These are phyloP conservation scores for Notamacropus eugenii DNA, from an alignment of 2,797 vertebrate genomes.

Conservation along the genomic window DNA sequence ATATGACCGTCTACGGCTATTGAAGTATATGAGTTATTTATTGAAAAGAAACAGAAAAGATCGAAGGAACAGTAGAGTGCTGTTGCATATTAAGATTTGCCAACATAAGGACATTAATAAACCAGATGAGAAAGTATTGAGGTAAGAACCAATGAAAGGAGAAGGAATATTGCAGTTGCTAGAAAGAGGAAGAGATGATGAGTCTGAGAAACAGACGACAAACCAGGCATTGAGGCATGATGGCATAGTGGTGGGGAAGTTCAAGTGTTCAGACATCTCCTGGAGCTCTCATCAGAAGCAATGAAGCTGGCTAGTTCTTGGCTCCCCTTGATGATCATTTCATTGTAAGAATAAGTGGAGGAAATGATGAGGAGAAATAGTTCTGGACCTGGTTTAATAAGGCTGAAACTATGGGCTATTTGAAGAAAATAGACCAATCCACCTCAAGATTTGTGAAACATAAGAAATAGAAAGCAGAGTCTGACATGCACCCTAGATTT, in stretches of 20 bases:
- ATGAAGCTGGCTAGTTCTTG: neutral
- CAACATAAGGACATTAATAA: neutral
- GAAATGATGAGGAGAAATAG: neutral
- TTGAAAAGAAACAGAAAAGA: neutral
- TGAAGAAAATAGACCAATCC: neutral
- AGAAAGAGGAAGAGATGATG: neutral
- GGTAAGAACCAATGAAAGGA: neutral
- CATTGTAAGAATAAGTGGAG: neutral
- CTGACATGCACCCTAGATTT: neutral
- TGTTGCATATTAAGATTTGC: neutral
- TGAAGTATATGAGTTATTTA: neutral
- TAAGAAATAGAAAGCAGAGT: neutral
- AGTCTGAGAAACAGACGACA: neutral
- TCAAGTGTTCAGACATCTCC: neutral
- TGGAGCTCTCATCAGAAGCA: neutral
- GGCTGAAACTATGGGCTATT: neutral
- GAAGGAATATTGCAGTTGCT: neutral
- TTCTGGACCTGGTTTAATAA: neutral
- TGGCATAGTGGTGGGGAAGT: neutral
- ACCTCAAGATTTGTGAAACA: neutral
- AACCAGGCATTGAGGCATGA: neutral
- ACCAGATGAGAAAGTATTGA: neutral
- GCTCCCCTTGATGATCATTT: neutral
- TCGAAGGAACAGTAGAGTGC: neutral
- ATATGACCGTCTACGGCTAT: neutral